A percentile compares a stretch with the other conserved stretches of the same genome.
phyloP scores from a whole-genome alignment of 2,888 invertebrate genomes.

The Cataglyphis altisquamis region DNA sequence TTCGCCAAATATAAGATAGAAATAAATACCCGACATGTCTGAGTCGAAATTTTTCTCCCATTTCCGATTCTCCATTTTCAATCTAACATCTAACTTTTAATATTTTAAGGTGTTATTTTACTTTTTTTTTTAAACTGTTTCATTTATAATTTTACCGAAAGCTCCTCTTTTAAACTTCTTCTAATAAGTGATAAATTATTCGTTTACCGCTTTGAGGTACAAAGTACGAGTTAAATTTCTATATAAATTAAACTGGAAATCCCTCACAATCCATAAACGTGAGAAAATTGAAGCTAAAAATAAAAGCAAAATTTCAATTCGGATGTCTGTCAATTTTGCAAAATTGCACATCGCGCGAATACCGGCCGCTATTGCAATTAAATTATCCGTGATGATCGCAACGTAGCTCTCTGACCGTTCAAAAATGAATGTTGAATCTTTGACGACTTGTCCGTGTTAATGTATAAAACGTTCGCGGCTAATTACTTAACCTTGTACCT shows the following conservation, averaged over 20 bases:
- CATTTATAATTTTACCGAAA: too few species aligned
- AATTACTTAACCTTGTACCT: neutral
- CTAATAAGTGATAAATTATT: too few species aligned
- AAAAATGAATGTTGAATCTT: neutral
- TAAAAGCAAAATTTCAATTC: neutral
- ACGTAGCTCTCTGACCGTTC: neutral
- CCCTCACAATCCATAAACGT: neutral
- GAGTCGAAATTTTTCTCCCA: neutral
- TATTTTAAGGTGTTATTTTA: too few species aligned
- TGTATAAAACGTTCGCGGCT: neutral
- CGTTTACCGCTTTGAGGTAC: too few species aligned
- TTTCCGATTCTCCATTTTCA: neutral
- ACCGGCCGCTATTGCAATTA: conserved; percentile 16
- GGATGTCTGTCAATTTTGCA: conserved; percentile 26
- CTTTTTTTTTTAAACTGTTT: too few species aligned
- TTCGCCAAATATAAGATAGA: neutral
- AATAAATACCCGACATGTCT: neutral
- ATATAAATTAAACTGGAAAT: neutral
- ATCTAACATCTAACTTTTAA: neutral
- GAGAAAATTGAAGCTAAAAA: neutral
- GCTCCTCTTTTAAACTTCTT: too few species aligned
- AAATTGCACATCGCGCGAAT: conserved; percentile 20
- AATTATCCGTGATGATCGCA: neutral
- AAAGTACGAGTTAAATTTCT: too few species aligned
- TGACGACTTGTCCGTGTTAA: neutral